A percentile compares a stretch with the other conserved stretches of the same genome.
Conservation (phyloP, 2,797 vertebrate species). For the Acanthis flammea region DNA sequence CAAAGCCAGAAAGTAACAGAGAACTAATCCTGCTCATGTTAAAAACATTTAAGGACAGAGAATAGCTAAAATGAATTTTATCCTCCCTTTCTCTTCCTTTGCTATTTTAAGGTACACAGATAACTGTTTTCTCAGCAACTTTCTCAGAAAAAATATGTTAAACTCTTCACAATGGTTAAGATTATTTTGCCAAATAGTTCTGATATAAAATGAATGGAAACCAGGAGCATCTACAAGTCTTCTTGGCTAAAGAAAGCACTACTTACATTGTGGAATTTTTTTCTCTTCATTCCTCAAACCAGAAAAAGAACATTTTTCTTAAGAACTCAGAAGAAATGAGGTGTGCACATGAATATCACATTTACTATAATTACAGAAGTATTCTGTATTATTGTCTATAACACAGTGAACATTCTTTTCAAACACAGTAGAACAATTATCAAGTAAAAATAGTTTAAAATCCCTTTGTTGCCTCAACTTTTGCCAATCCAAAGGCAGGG, state of each 20-base stretch:
- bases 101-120: not conserved
- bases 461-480: not conserved
- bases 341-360: not conserved
- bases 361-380: not conserved
- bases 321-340: not conserved
- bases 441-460: not conserved
- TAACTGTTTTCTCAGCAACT: not conserved
- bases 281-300: not conserved
- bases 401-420: not conserved
- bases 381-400: not conserved
- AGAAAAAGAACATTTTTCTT: conserved; percentile 7
- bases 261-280: not conserved
- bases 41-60: not conserved
- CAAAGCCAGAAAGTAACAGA: not conserved
- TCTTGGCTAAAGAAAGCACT: not conserved
- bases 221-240: not conserved
- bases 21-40: not conserved
- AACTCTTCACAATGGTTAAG: not conserved
- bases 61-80: not conserved
- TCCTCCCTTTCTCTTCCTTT: not conserved
- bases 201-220: conserved; percentile 14
- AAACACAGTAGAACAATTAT: not conserved
- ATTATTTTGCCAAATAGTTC: not conserved
- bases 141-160: not conserved
- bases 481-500: not conserved